phyloP scores from a whole-genome alignment of 2,888 invertebrate species.

The Drosophila phalerata region DNA sequence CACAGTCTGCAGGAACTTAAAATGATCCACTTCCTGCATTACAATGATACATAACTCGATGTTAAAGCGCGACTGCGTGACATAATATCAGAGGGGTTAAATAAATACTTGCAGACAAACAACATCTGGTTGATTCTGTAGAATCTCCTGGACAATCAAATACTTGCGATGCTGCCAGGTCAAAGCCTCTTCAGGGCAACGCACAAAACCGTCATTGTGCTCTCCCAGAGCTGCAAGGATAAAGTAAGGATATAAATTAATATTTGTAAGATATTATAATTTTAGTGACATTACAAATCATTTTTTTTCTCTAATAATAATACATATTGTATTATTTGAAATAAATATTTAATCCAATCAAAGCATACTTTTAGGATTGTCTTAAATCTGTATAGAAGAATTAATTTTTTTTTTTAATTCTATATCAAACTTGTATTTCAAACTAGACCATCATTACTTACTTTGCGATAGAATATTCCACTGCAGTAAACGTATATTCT shows the following conservation, averaged over 20 bases:
- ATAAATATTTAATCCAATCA: no score
- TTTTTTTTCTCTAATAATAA: no score
- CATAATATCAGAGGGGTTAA: neutral
- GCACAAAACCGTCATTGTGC: constrained; percentile 90
- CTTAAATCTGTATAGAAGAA: neutral
- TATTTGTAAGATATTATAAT: no score
- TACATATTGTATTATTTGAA: no score
- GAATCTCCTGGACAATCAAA: constrained; percentile 90
- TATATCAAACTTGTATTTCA: no score
- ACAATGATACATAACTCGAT: neutral
- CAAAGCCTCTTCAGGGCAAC: constrained; percentile 90
- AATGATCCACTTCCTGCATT: constrained; percentile 90
- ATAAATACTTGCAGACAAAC: constrained; percentile 89
- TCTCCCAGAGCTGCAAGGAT: constrained; percentile 88
- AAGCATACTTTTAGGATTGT: no score
- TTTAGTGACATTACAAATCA: no score
- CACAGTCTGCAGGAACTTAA: constrained; percentile 88
- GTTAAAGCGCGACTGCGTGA: constrained; percentile 61
- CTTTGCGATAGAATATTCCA: constrained; percentile 91
- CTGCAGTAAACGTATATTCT: constrained; percentile 88
- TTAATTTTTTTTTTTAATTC: no score
- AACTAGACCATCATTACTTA: constrained; percentile 81
- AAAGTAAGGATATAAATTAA: no score
- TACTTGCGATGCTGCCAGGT: constrained; percentile 89
- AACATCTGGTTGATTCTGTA: constrained; percentile 89